phyloP scores from a whole-genome alignment of 2,113 vertebrate genomes.

The Archilochus colubris region DNA sequence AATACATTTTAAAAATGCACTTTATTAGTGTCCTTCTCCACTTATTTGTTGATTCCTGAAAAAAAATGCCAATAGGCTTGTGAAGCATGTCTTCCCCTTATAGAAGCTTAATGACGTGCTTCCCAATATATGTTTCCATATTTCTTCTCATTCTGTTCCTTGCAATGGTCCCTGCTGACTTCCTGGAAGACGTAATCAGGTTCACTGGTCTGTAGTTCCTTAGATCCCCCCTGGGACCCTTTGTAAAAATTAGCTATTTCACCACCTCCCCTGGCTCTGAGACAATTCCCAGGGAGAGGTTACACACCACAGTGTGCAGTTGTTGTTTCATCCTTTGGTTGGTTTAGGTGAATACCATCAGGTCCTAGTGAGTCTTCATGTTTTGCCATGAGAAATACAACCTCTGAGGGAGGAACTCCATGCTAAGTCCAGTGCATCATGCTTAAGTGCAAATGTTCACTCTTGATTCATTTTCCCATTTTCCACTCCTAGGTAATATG shows the following conservation, averaged over 20 bases:
- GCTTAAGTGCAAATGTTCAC: not conserved
- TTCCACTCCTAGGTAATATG: not conserved
- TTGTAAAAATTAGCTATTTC: not conserved
- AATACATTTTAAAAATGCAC: not conserved
- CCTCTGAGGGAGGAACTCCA: not conserved
- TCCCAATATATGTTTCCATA: not conserved
- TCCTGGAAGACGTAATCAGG: not conserved
- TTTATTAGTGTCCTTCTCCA: not conserved
- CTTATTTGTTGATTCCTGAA: not conserved
- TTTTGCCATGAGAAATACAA: not conserved
- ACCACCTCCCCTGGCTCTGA: not conserved
- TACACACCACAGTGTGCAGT: accelerated
- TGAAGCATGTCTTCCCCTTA: not conserved
- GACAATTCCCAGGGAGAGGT: not conserved
- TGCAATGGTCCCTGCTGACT: not conserved
- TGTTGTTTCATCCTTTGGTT: not conserved
- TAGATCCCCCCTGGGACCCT: not conserved
- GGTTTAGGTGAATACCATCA: not conserved
- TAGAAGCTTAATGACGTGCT: not conserved
- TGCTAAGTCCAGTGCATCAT: not conserved
- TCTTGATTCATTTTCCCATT: not conserved
- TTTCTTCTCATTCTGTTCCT: not conserved
- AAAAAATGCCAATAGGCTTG: not conserved
- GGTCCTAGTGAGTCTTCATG: not conserved
- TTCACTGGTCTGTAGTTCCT: not conserved